Base-by-base conservation (phyloP, 2,888 invertebrate species). In the Disparrhopalites patrizii region DNA sequence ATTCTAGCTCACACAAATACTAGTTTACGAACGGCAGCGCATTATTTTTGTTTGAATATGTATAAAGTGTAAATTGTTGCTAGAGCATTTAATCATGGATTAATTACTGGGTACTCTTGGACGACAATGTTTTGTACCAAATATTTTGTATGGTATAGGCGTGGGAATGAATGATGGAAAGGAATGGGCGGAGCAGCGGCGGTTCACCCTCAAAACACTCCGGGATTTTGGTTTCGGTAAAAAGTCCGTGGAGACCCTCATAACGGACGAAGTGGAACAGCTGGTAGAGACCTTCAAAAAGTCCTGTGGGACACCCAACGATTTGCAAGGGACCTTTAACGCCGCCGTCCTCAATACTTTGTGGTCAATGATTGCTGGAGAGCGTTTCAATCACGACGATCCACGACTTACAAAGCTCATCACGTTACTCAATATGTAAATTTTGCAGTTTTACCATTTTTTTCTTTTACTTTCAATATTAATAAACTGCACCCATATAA, bases 201-300 rank as follows among this genome's bases (percentile, higher is more conserved):
- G 64, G 15, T 56, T 64, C 15, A 57, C 57, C 8, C 15, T 64
- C 3, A 64, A 64, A 30, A 50, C 56, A 3, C 38, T 64, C 1
- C 47, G 64, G n/a, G 64, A 64, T 56, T 31, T 57, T 8, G 64
- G 64, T 25, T 57, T 64, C 36, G 64, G 64, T n/a, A 56, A 57
- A 33, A 56, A 57, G 10, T 56, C 56, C n/a, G 36, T 56, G 1
- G 64, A 64, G 33, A 20, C 43, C 4, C 27, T 50, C 8, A 64
- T 64, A 2, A 25, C 10, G 8, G 47, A 40, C 2, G 64, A 64
- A 25, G 47, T 56, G 23, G 15, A 23, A 27, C 57, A 64, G 28
- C 23, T 64, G 18, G 18, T 64, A 10, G 64, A 64, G 3, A 30
- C 30, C 15, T 57, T 64, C 27, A 8, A 10, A 23, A 50, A 47